Evolutionary conservation across 2,797 vertebrate genomes (phyloP), one percentile per base, ranked within the genome.

Genomic region (Fringilla coelebs): DNA sequence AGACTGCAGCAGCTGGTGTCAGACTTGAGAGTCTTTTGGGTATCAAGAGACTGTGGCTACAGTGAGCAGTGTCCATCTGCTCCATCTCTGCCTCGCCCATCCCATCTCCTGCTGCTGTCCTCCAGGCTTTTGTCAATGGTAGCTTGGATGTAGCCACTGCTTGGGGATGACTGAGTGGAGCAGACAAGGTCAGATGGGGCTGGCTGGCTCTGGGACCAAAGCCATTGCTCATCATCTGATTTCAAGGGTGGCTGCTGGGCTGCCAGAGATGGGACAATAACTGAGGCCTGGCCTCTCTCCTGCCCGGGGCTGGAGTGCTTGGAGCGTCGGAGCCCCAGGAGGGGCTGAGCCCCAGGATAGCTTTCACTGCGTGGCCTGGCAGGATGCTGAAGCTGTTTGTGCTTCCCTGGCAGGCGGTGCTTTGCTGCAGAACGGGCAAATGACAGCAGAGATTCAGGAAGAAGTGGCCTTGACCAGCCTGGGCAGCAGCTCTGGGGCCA

Each of bases 401-500:
- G 28, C 51, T 58, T 85, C 63, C 21, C 92, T 88, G 12, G 45
- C 93, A 99, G 99, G 99, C 2, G 98, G 98, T 1, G 96, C 98
- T 61, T 86, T 98, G 88, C 97, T 99, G 94, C 99, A 99, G 86
- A 99, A 99, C 1, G 99, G 99, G 49, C 99, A 99, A 97, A 98
- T 98, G 77, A 98, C 98, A 1, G 96, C 99, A 6, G 99, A 99
- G 98, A 99, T 99, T 96, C 99, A 99, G 88, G 99, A 99, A 86
- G 99, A 99, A 90, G 98, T 99, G 89, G 98, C 99, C 3, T 97
- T 99, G 93, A 99, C 98, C 78, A 99, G 98, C 88, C 94, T 99
- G 96, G 98, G 98, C 36, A 98, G 98, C 22, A 95, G 98, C 26
- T 97, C 98, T 2, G 97, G 98, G 29, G 94, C 98, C 14, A 99